Conservation (phyloP, 2,888 invertebrate species). For the Lasioglossum villosulum region DNA sequence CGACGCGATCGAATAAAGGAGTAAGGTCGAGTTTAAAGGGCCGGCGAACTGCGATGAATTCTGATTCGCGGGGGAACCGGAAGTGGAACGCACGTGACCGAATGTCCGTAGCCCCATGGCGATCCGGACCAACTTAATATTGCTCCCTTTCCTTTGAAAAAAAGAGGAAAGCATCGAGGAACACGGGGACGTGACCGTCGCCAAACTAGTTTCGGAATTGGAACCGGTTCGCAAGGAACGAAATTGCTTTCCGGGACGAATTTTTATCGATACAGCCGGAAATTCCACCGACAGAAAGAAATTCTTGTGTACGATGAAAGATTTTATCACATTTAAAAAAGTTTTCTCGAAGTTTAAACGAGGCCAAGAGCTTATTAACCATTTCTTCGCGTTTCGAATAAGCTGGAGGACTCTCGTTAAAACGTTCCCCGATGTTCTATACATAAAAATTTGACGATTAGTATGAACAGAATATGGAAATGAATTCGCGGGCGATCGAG, state of each 20-base stretch:
- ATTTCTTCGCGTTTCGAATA: background rate
- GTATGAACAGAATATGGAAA: background rate
- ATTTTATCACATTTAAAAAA: background rate
- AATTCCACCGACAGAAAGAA: background rate
- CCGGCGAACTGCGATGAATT: background rate
- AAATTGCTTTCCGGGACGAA: background rate
- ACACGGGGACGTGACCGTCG: background rate
- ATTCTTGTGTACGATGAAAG: background rate
- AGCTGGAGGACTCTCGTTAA: background rate
- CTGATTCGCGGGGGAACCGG: slow-evolving; percentile 6
- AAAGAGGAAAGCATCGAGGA: background rate
- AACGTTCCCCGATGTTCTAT: background rate
- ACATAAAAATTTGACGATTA: background rate
- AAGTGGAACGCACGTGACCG: slow-evolving; percentile 26
- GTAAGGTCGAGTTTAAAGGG: background rate
- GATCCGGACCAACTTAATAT: background rate
- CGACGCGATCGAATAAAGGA: no score
- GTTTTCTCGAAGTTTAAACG: no score
- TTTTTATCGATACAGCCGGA: background rate
- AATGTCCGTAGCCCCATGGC: background rate
- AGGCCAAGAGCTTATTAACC: background rate
- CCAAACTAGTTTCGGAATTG: background rate
- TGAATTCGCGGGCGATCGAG: background rate
- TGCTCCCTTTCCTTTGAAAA: background rate
- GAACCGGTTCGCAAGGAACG: background rate